A percentile compares a stretch with the other conserved stretches of the same genome.
Evolutionary conservation across 2,888 invertebrate genomes (phyloP).

Genomic region (Hoplodrina ambigua): DNA sequence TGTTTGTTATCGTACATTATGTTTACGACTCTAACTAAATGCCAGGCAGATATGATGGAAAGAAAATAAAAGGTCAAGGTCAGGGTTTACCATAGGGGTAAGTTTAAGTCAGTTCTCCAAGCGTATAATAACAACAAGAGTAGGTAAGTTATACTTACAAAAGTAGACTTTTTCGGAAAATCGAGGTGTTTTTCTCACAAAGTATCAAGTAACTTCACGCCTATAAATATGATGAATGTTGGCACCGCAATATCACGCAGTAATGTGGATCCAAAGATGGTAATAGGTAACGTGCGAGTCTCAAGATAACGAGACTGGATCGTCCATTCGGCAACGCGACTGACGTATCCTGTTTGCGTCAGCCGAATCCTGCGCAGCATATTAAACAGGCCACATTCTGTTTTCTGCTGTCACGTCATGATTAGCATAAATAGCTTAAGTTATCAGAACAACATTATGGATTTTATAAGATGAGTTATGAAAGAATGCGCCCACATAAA

Average conservation of each 20-base stretch:
- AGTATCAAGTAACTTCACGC: slow-evolving; percentile 22
- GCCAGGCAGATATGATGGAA: slow-evolving; percentile 24
- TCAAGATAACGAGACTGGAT: slow-evolving; percentile 42
- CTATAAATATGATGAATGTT: slow-evolving; percentile 30
- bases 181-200: slow-evolving; percentile 20
- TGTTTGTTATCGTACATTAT: slow-evolving; percentile 26
- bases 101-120: slow-evolving; percentile 20
- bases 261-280: slow-evolving; percentile 30
- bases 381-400: slow-evolving; percentile 53
- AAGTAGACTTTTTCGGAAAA: slow-evolving; percentile 27
- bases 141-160: slow-evolving; percentile 2
- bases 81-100: slow-evolving; percentile 3
- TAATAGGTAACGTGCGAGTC: slow-evolving; percentile 33
- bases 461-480: slow-evolving; percentile 48
- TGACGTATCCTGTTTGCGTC: slow-evolving; percentile 44
- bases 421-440: slow-evolving; percentile 51
- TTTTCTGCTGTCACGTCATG: slow-evolving; percentile 25
- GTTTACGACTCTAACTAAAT: slow-evolving; percentile 41
- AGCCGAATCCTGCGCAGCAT: slow-evolving; percentile 56
- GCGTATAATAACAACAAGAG: slow-evolving; percentile 20
- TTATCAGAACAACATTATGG: slow-evolving; percentile 40
- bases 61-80: slow-evolving; percentile 46
- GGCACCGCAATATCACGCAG: slow-evolving; percentile 3
- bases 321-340: slow-evolving; percentile 29
- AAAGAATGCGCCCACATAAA: slow-evolving; percentile 42